phyloP scores from a whole-genome alignment of 2,113 vertebrate genomes.

The Antechinus stuartii region DNA sequence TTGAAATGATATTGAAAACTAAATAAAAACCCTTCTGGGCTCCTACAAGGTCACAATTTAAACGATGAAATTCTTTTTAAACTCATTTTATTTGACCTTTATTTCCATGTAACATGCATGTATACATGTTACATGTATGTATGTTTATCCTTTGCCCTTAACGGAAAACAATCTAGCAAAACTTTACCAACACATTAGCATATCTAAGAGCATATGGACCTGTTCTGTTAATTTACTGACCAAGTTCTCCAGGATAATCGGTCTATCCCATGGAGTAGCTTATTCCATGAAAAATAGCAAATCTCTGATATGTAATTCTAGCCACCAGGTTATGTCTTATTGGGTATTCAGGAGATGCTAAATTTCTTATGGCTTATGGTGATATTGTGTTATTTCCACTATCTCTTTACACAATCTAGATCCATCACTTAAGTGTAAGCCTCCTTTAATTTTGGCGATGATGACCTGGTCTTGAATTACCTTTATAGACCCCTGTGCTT shows the following conservation, averaged over 20 bases:
- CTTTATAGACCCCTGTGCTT: neutral
- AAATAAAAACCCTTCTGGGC: neutral
- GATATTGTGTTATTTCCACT: neutral
- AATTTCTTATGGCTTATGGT: neutral
- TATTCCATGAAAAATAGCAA: neutral
- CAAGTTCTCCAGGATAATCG: neutral
- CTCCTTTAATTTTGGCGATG: neutral
- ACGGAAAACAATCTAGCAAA: neutral
- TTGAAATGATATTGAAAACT: neutral
- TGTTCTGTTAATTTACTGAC: neutral
- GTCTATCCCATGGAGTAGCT: neutral
- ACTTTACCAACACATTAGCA: neutral
- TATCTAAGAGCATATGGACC: neutral
- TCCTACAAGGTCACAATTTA: neutral
- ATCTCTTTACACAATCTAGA: neutral
- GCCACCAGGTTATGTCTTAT: neutral
- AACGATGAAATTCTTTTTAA: neutral
- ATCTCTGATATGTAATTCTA: neutral
- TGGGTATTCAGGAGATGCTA: neutral
- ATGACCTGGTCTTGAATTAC: neutral
- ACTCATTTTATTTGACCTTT: neutral
- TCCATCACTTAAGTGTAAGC: neutral
- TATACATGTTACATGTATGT: neutral
- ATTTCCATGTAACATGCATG: neutral
- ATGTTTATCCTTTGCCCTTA: neutral